Percentiles rank a stretch among this genome's conserved stretches.
Conservation (phyloP, 2,113 vertebrate species). For the Solea senegalensis region DNA sequence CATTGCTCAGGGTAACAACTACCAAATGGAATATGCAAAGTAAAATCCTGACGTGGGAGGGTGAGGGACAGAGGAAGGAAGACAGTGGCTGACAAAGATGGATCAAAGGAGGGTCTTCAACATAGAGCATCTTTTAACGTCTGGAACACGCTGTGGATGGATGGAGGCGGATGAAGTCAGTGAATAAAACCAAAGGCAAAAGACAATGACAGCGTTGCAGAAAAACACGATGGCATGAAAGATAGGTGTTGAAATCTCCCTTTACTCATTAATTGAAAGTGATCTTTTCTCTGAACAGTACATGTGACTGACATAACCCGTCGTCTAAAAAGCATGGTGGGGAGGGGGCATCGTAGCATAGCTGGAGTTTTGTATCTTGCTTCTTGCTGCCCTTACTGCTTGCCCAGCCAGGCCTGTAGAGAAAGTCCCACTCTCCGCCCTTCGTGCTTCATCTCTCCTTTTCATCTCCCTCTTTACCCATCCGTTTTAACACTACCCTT, state of each 20-base stretch:
- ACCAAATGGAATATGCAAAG: slow-evolving; percentile 85
- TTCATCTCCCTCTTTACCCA: slow-evolving; percentile 89
- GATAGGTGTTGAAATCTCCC: slow-evolving; percentile 37
- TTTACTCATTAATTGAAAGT: slow-evolving; percentile 73
- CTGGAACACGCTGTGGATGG: slow-evolving; percentile 8
- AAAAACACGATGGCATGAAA: slow-evolving; percentile 25
- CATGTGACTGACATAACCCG: slow-evolving; percentile 85
- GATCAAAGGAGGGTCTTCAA: slow-evolving; percentile 40
- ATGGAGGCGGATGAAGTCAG: slow-evolving; percentile 6
- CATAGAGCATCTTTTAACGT: slow-evolving; percentile 45
- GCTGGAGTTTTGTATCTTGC: slow-evolving; percentile 84
- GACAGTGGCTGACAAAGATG: slow-evolving; percentile 32
- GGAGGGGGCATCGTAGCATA: slow-evolving; percentile 81
- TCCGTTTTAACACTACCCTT: slow-evolving; percentile 89
- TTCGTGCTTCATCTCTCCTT: slow-evolving; percentile 90
- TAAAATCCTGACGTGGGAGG: slow-evolving; percentile 62
- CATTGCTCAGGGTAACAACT: slow-evolving; percentile 85
- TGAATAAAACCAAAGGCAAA: background rate
- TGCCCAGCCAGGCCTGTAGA: slow-evolving; percentile 84
- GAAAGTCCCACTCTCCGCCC: slow-evolving; percentile 73
- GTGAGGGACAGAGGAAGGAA: slow-evolving; percentile 42
- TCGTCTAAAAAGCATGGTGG: slow-evolving; percentile 81
- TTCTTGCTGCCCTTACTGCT: slow-evolving; percentile 65
- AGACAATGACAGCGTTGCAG: background rate
- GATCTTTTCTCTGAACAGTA: slow-evolving; percentile 76